These are phyloP conservation scores for Subanguina moxae DNA, from an alignment of 1,140 invertebrate genomes.

Conservation along the genomic window DNA sequence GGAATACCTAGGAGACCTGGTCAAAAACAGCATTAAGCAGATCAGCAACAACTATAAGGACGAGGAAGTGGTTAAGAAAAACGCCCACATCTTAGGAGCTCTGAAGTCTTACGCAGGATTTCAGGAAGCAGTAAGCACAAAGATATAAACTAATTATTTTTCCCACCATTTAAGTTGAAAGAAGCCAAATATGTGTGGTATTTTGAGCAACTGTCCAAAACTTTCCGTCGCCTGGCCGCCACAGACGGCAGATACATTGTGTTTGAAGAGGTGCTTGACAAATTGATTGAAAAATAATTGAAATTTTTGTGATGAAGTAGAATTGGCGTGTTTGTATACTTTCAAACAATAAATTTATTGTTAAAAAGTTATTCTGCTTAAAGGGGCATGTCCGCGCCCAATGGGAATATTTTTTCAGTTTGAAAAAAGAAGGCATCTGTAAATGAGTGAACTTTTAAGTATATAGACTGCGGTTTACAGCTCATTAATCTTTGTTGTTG, in stretches of 20 bases:
- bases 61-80: neutral
- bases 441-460: no score
- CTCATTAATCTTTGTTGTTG: no score
- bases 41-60: neutral
- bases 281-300: neutral
- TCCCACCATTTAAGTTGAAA: neutral
- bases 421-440: no score
- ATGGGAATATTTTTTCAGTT: no score
- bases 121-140: neutral
- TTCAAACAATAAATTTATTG: no score
- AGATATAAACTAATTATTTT: neutral
- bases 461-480: no score
- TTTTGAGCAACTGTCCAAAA: neutral
- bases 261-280: neutral
- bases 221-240: neutral
- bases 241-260: neutral
- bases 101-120: neutral
- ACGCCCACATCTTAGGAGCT: neutral
- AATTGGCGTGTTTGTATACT: no score
- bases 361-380: no score
- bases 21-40: constrained; percentile 1
- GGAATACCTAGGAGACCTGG: neutral
- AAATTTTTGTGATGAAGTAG: no score
- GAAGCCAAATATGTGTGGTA: neutral
- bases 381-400: no score